Conservation (phyloP, 2,797 vertebrate genomes). For the Masticophis lateralis region DNA sequence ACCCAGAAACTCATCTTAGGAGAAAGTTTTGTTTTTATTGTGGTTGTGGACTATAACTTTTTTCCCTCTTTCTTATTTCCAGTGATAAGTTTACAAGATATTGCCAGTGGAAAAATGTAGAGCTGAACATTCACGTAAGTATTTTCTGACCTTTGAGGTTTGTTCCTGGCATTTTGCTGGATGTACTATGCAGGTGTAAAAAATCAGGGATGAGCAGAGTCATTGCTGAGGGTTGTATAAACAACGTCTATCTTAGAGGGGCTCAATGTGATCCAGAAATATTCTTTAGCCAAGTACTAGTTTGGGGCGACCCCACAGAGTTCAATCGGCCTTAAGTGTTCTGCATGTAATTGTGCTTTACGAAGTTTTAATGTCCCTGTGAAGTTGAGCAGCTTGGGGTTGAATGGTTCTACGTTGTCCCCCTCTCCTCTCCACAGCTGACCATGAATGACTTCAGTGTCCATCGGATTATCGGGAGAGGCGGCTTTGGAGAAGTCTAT, state of each 20-base stretch:
- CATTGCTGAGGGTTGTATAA: not conserved
- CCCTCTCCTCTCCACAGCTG: constrained; percentile 72
- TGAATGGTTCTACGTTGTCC: not conserved
- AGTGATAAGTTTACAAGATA: constrained; percentile 97
- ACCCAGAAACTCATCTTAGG: not conserved
- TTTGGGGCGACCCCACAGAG: not conserved
- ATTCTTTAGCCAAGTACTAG: too few relatives aligned
- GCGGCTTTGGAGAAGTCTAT: constrained; percentile 96
- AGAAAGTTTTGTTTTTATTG: constrained; percentile 14
- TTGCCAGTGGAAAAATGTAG: constrained; percentile 99
- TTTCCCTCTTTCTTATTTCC: constrained; percentile 37
- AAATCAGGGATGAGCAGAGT: not conserved
- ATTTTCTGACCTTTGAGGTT: not conserved
- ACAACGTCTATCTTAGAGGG: fast-evolving
- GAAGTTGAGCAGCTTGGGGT: not conserved
- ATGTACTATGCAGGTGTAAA: not conserved
- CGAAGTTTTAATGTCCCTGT: not conserved
- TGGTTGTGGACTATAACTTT: not conserved
- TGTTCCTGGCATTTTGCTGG: not conserved
- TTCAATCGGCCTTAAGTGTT: not conserved
- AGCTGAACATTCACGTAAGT: constrained; percentile 98
- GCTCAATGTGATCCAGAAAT: not conserved
- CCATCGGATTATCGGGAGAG: constrained; percentile 95
- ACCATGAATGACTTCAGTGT: constrained; percentile 99
- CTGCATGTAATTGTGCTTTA: not conserved